A percentile compares a stretch with the other conserved stretches of the same genome.
Evolutionary conservation across 2,797 vertebrate genomes (phyloP).

Genomic region (Sandelia bainsii): DNA sequence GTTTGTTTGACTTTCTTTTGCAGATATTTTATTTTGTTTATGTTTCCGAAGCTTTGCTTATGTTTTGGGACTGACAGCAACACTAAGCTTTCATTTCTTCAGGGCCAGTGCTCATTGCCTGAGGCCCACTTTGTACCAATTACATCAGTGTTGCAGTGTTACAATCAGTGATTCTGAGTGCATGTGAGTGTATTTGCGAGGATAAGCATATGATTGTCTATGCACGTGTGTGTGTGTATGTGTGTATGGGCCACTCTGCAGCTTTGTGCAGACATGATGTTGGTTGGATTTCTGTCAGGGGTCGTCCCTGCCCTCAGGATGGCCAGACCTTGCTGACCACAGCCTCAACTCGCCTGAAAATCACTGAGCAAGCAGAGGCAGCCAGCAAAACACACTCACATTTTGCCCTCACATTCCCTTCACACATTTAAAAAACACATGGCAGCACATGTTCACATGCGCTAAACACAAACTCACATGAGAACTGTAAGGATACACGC

Average conservation of each 20-base stretch:
- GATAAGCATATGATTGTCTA: neutral
- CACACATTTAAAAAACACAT: conserved; percentile 6
- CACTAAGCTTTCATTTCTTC: neutral
- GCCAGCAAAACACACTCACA: conserved; percentile 3
- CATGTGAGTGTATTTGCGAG: neutral
- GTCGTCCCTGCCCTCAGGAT: conserved; percentile 38
- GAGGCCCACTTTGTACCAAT: conserved; percentile 7
- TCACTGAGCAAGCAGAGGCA: conserved; percentile 43
- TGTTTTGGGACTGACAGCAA: neutral
- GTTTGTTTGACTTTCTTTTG: neutral
- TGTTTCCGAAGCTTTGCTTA: neutral
- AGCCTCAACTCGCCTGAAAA: conserved; percentile 12
- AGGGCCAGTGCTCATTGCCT: neutral
- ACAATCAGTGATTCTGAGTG: conserved; percentile 3
- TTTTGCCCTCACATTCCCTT: neutral
- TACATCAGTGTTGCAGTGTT: conserved; percentile 2
- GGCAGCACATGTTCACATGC: neutral
- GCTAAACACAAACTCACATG: neutral
- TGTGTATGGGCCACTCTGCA: neutral
- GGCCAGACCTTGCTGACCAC: conserved; percentile 29
- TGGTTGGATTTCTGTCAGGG: conserved; percentile 24
- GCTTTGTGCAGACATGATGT: neutral
- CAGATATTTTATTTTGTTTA: neutral
- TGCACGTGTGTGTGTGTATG: neutral
- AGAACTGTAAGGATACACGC: neutral